Percentiles rank a stretch among this genome's conserved stretches.
Evolutionary conservation across 2,888 invertebrate genomes (phyloP).

Genomic region (Tenthredo scrophulariae): DNA sequence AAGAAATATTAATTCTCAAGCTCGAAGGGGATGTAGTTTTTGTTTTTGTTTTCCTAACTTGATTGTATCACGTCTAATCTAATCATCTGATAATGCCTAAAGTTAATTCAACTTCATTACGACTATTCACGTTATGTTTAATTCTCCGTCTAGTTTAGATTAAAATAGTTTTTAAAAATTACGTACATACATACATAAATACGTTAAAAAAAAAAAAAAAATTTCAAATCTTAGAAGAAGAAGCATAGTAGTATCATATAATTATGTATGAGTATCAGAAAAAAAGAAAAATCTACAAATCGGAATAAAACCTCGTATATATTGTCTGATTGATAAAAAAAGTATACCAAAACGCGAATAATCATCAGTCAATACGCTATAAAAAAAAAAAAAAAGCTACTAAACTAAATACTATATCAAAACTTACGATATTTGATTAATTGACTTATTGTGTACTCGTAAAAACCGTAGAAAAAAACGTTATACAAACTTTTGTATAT

Average conservation of each 20-base stretch:
- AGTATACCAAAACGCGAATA: background rate
- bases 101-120: background rate
- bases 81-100: background rate
- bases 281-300: background rate
- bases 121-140: background rate
- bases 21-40: background rate
- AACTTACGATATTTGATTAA: background rate
- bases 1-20: background rate
- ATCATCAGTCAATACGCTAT: background rate
- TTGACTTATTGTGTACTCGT: background rate
- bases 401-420: background rate
- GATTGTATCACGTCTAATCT: background rate
- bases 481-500: constrained; percentile 43
- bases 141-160: background rate
- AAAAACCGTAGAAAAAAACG: background rate
- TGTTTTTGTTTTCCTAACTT: too few species aligned
- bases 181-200: background rate
- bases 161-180: background rate
- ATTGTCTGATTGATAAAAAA: background rate
- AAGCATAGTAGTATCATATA: background rate
- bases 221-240: background rate
- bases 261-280: background rate
- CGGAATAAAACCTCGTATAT: background rate
- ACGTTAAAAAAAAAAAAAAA: background rate
- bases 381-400: background rate